Conservation (phyloP, 2,113 vertebrate species). For the Gymnorhina tibicen region DNA sequence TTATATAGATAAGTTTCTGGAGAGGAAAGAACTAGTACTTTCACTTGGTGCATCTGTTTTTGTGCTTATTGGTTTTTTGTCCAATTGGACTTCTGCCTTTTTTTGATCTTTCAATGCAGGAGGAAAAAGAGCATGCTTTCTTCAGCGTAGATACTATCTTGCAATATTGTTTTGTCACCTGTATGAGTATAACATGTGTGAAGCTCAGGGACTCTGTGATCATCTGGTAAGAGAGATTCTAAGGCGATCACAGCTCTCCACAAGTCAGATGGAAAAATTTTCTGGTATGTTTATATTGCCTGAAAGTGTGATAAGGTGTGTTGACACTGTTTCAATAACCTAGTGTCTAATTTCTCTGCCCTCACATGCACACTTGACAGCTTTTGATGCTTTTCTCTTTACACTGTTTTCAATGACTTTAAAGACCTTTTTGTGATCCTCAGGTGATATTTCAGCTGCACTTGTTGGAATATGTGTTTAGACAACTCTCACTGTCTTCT, state of each 20-base stretch:
- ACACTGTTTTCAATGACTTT: neutral
- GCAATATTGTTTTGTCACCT: slow-evolving; percentile 87
- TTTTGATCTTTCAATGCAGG: slow-evolving; percentile 61
- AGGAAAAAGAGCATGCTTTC: slow-evolving; percentile 71
- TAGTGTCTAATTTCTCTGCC: neutral
- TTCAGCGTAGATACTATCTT: slow-evolving; percentile 86
- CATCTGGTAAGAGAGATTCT: slow-evolving; percentile 80
- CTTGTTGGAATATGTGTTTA: neutral
- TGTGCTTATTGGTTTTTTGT: neutral
- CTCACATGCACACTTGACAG: neutral
- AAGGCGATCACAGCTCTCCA: slow-evolving; percentile 53
- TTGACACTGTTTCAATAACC: neutral
- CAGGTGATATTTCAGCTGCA: neutral
- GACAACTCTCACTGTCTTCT: neutral
- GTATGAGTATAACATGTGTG: slow-evolving; percentile 83
- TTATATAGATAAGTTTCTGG: neutral
- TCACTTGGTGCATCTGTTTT: neutral
- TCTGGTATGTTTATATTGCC: slow-evolving; percentile 61
- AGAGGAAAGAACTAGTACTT: neutral
- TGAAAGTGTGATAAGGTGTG: neutral
- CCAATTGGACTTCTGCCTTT: neutral
- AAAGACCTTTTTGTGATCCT: neutral
- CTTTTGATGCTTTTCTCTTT: neutral
- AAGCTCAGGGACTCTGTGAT: slow-evolving; percentile 91
- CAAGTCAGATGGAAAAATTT: slow-evolving; percentile 11